A percentile compares a stretch with the other conserved stretches of the same genome.
Evolutionary conservation across 2,888 invertebrate species (phyloP).

Genomic region (Plutella xylostella): DNA sequence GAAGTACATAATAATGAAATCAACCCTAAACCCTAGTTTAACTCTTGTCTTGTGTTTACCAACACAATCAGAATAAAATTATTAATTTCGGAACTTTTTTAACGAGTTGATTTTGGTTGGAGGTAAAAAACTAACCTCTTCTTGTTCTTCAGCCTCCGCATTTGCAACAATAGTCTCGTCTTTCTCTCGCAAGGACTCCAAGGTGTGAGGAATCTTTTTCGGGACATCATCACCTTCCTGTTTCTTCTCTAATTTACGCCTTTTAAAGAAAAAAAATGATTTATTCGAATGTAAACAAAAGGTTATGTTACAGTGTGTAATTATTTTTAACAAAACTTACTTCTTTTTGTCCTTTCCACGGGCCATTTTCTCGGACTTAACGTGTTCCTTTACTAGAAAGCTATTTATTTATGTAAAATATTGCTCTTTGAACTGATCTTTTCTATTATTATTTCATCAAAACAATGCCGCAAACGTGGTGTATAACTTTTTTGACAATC

Average conservation of each 20-base stretch:
- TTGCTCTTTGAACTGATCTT: no score
- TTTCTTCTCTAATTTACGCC: slow-evolving; percentile 59
- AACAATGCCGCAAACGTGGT: no score
- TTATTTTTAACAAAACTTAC: slow-evolving; percentile 39
- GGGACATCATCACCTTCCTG: slow-evolving; percentile 61
- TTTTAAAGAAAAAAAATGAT: slow-evolving; percentile 21
- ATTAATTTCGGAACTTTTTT: not conserved
- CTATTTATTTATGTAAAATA: no score
- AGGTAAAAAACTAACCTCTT: slow-evolving; percentile 63
- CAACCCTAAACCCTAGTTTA: no score
- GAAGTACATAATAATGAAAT: no score
- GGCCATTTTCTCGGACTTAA: slow-evolving; percentile 36
- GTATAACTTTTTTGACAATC: no score
- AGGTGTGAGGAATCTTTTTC: slow-evolving; percentile 82
- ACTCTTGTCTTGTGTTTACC: no score
- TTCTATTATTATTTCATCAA: no score
- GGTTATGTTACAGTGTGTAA: slow-evolving; percentile 19
- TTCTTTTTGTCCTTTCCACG: slow-evolving; percentile 63
- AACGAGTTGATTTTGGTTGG: no score
- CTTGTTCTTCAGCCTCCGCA: slow-evolving; percentile 81
- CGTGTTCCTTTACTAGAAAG: no score
- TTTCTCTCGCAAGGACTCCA: slow-evolving; percentile 90
- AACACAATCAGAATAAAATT: not conserved
- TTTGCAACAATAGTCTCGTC: slow-evolving; percentile 91
- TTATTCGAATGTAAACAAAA: slow-evolving; percentile 14